phyloP scores from a whole-genome alignment of 1,140 invertebrate species.

The Scaptomyza graminum region DNA sequence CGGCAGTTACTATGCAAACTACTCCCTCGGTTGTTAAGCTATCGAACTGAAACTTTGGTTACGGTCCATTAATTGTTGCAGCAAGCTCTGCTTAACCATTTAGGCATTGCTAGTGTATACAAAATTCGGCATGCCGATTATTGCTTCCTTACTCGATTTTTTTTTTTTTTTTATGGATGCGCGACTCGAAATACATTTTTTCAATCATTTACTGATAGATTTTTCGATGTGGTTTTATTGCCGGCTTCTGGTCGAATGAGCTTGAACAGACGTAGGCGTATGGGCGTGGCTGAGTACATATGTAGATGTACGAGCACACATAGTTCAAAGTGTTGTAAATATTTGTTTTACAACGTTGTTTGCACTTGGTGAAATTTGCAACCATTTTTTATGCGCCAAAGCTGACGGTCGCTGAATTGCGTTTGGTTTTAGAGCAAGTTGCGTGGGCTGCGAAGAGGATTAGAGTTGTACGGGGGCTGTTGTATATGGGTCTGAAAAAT shows the following conservation, averaged over 20 bases:
- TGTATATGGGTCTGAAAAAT: slow-evolving; percentile 22
- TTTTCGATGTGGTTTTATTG: slow-evolving; percentile 51
- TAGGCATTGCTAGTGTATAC: too few relatives aligned
- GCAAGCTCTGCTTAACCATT: too few relatives aligned
- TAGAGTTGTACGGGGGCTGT: background rate
- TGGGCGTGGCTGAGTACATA: slow-evolving; percentile 11
- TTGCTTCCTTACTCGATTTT: too few relatives aligned
- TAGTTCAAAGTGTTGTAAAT: slow-evolving; percentile 75
- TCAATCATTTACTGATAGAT: slow-evolving; percentile 67
- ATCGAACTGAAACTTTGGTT: too few relatives aligned
- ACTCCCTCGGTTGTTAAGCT: too few relatives aligned
- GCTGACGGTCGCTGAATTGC: slow-evolving; percentile 32
- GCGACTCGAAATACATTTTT: slow-evolving; percentile 47
- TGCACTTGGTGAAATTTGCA: slow-evolving; percentile 73
- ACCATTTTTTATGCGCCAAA: slow-evolving; percentile 61
- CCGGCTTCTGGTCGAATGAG: slow-evolving; percentile 39
- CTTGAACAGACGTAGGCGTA: slow-evolving; percentile 15
- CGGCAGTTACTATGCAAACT: too few relatives aligned
- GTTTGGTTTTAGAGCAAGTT: slow-evolving; percentile 6
- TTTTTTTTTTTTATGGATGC: slow-evolving; percentile 5
- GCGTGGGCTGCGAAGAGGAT: background rate
- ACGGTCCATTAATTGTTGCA: too few relatives aligned
- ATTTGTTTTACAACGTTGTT: slow-evolving; percentile 72
- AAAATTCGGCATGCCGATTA: too few relatives aligned
- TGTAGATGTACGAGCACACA: slow-evolving; percentile 15